Evolutionary conservation across 2,113 vertebrate genomes (phyloP).

Genomic region (Colius striatus): DNA sequence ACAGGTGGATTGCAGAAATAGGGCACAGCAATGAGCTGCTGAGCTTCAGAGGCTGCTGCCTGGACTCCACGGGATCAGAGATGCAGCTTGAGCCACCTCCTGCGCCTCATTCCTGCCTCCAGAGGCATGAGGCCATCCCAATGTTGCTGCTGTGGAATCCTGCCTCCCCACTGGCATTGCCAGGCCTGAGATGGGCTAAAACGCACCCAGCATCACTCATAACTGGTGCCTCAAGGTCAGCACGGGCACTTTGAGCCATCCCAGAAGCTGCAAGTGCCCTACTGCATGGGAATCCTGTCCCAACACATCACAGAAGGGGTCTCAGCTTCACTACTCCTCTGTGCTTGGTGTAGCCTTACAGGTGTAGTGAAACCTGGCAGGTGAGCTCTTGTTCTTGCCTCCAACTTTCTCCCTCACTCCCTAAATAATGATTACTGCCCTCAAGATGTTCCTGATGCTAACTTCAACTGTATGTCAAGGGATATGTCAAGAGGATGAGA

Average conservation of each 20-base stretch:
- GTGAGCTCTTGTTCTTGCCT: neutral
- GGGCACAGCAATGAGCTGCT: neutral
- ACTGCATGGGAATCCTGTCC: neutral
- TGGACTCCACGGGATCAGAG: neutral
- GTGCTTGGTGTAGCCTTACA: neutral
- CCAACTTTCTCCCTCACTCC: neutral
- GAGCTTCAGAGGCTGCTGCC: neutral
- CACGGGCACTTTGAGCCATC: neutral
- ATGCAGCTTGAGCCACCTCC: neutral
- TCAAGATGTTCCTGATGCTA: neutral
- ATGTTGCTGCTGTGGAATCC: neutral
- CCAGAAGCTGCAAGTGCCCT: neutral
- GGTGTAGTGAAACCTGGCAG: neutral
- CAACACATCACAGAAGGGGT: neutral
- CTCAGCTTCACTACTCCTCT: neutral
- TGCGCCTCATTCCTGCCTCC: rapidly evolving
- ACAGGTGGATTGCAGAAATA: neutral
- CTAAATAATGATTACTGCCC: neutral
- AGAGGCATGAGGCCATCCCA: neutral
- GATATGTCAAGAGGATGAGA: no score
- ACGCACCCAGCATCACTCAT: neutral
- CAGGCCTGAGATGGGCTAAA: neutral
- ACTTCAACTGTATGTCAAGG: no score
- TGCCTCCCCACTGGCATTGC: neutral
- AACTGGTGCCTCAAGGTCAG: neutral